Percentiles rank a stretch among this genome's conserved stretches.
phyloP scores from a whole-genome alignment of 2,797 vertebrate species.

The Echeneis naucrates region DNA sequence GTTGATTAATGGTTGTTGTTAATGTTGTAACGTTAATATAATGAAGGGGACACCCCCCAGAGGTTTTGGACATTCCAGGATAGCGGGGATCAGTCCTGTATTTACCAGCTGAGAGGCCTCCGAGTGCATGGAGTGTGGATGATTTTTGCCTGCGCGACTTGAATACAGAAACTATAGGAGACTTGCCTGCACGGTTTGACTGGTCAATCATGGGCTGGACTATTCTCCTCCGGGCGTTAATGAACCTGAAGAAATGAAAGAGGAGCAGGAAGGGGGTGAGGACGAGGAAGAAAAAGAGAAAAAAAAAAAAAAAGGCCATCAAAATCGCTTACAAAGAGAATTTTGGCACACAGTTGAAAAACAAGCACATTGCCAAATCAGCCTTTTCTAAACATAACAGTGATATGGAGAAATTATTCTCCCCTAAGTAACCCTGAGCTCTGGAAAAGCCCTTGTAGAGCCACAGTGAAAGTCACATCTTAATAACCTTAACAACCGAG shows the following conservation, averaged over 20 bases:
- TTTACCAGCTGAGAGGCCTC: conserved; percentile 90
- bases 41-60: conserved; percentile 61
- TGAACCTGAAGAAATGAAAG: conserved; percentile 91
- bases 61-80: conserved; percentile 62
- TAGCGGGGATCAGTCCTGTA: conserved; percentile 74
- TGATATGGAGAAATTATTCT: conserved; percentile 60
- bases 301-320: conserved; percentile 48
- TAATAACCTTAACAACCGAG: conserved; percentile 70
- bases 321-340: conserved; percentile 66
- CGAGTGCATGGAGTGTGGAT: conserved; percentile 89
- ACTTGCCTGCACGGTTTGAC: conserved; percentile 99
- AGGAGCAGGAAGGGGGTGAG: no score
- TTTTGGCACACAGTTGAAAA: conserved; percentile 61
- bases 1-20: conserved; percentile 83
- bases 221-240: conserved; percentile 99
- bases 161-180: conserved; percentile 88
- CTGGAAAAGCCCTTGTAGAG: conserved; percentile 38
- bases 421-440: conserved; percentile 53
- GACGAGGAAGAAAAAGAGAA: conserved; percentile 6
- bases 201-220: conserved; percentile 99
- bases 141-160: conserved; percentile 85
- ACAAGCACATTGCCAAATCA: conserved; percentile 60
- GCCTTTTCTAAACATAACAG: conserved; percentile 55
- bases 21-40: conserved; percentile 76
- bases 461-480: conserved; percentile 73